Percentiles rank a stretch among this genome's conserved stretches.
Conservation (phyloP, 2,113 vertebrate species). For the Dolichallabes microphthalmus region DNA sequence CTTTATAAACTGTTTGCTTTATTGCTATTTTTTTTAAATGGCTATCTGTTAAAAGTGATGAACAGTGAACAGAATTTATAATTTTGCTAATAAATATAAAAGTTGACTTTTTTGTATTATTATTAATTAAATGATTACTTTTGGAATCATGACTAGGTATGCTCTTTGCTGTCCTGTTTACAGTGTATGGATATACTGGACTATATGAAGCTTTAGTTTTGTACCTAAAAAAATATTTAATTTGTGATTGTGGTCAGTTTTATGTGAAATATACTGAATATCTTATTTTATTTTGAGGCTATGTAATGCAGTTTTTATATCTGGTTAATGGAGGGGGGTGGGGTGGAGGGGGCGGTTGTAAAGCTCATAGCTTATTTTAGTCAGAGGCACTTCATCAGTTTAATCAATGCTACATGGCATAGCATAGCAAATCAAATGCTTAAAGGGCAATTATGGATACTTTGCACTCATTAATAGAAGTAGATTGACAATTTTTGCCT, state of each 20-base stretch:
- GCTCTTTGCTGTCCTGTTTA: too few species aligned
- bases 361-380: background rate
- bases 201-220: background rate
- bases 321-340: too few species aligned
- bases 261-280: background rate
- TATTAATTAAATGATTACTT: too few species aligned
- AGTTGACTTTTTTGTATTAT: too few species aligned
- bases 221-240: background rate
- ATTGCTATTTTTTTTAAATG: background rate
- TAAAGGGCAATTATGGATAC: background rate
- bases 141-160: too few species aligned
- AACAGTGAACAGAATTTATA: background rate
- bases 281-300: background rate
- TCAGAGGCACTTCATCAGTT: background rate
- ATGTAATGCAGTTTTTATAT: background rate
- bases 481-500: background rate
- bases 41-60: background rate
- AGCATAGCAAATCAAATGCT: background rate
- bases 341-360: background rate
- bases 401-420: background rate
- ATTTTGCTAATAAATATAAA: too few species aligned
- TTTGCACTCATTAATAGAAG: constrained; percentile 8
- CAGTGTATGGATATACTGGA: background rate
- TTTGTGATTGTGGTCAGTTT: background rate
- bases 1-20: background rate